Evolutionary conservation across 2,113 vertebrate species (phyloP).

Genomic region (Symphodus melops): DNA sequence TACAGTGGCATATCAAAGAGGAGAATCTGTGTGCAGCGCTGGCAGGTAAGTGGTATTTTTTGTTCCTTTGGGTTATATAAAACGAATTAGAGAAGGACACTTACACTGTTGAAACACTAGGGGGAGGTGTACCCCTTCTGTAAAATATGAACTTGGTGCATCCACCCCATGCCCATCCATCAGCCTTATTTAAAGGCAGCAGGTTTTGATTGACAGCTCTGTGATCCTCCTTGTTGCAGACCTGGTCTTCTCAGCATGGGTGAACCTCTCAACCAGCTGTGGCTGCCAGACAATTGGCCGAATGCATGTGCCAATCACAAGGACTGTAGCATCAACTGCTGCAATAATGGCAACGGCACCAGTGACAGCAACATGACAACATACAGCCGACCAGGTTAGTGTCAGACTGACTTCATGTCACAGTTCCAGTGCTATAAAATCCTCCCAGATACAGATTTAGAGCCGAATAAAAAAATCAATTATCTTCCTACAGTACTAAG

Average conservation of each 20-base stretch:
- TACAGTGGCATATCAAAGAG: slow-evolving; percentile 95
- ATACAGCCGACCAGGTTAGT: slow-evolving; percentile 94
- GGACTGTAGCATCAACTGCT: slow-evolving; percentile 95
- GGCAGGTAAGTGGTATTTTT: slow-evolving; percentile 86
- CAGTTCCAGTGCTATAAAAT: not conserved
- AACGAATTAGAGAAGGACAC: slow-evolving; percentile 24
- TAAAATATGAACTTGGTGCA: not conserved
- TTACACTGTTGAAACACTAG: slow-evolving; percentile 45
- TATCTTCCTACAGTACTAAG: not conserved
- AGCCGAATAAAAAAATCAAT: not conserved
- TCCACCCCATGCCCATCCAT: not conserved
- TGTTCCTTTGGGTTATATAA: slow-evolving; percentile 56
- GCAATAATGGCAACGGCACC: slow-evolving; percentile 91
- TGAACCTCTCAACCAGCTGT: slow-evolving; percentile 90
- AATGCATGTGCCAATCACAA: slow-evolving; percentile 93
- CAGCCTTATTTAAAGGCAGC: slow-evolving; percentile 1
- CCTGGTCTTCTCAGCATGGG: slow-evolving; percentile 93
- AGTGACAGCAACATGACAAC: slow-evolving; percentile 95
- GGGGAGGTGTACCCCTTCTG: slow-evolving; percentile 64
- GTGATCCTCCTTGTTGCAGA: slow-evolving; percentile 77
- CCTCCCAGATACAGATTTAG: not conserved
- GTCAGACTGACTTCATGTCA: slow-evolving; percentile 5
- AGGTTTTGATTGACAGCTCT: slow-evolving; percentile 64
- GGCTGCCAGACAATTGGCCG: slow-evolving; percentile 95
- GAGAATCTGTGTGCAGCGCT: slow-evolving; percentile 92